Evolutionary conservation across 2,113 vertebrate species (phyloP), one percentile per base, ranked within the genome.

Genomic region (Nibea coibor): DNA sequence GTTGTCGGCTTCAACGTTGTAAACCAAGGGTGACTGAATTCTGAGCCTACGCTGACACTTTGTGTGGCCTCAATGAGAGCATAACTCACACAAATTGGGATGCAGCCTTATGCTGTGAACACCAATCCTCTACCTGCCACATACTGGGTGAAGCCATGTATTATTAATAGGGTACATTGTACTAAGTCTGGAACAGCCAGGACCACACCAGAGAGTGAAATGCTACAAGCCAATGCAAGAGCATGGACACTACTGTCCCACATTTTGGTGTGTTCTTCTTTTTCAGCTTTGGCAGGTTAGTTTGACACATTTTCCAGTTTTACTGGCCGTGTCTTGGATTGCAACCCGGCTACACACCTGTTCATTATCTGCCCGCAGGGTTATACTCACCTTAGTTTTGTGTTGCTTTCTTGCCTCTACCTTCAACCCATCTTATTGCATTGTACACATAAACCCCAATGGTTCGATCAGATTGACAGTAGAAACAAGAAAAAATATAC

Each of bases 131-230:
- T 72, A 28, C 68, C 56, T 80, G 65, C 61, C 76, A 84, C 48
- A 81, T 39, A 57, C n/a, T 17, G 61, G 10, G 43, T 57, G 20
- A 58, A n/a, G 19, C 10, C n/a, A 61, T 83, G 73, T 66, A 61
- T 75, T 81, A 83, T 83, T 83, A 56, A 81, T 78, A 51, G n/a
- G 56, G 10, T 50, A 62, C 62, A 62, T 45, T 24, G 58, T 58
- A 39, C 58, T 39, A 56, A 66, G 47, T 39, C 56, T 53, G 31
- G 62, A 28, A 72, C 10, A 56, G 74, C 19, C 17, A 35, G 17
- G 12, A 61, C 48, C 51, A 35, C 19, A 17, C 35, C 45, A 66
- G 12, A 51, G 26, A 78, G 31, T 28, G 53, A 77, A 61, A 76
- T 31, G 63, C 39, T 58, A 47, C 11, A 45, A 43, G 31, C 58